Conservation (phyloP, 2,797 vertebrate genomes). For the Linurgus olivaceus region DNA sequence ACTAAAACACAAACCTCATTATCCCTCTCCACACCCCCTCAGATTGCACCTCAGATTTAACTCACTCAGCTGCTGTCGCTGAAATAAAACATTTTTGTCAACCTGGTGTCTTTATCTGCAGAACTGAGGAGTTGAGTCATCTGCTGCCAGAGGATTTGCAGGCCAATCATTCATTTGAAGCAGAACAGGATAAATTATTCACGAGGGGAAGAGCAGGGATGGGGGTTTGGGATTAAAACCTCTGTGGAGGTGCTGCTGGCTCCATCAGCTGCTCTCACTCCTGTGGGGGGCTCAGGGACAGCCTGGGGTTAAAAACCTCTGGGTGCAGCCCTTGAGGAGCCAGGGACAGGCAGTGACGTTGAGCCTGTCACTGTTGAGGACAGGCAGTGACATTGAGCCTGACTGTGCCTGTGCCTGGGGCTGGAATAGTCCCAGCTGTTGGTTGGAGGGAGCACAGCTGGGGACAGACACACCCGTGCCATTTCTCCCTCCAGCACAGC, state of each 20-base stretch:
- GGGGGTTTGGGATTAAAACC: not conserved
- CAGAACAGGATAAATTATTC: conserved; percentile 27
- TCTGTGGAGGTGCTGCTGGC: not conserved
- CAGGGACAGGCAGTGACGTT: not conserved
- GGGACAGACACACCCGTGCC: not conserved
- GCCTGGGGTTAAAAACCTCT: not conserved
- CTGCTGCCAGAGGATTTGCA: not conserved
- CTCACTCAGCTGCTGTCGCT: not conserved
- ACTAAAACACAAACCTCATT: not conserved
- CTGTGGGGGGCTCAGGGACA: not conserved
- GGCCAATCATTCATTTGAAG: not conserved
- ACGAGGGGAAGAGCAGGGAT: not conserved
- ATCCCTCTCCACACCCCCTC: not conserved
- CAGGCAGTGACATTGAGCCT: not conserved
- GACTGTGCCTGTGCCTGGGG: not conserved
- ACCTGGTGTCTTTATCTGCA: not conserved
- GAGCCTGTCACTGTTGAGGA: not conserved
- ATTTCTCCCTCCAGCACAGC: accelerated
- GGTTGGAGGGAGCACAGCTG: not conserved
- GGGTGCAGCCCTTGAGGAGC: not conserved
- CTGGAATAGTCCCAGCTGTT: not conserved
- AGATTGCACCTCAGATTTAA: not conserved
- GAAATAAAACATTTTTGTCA: not conserved
- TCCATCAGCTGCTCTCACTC: not conserved
- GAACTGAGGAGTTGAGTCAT: not conserved